Evolutionary conservation across 1,140 invertebrate species (phyloP).

Genomic region (Schlechtendalia chinensis): DNA sequence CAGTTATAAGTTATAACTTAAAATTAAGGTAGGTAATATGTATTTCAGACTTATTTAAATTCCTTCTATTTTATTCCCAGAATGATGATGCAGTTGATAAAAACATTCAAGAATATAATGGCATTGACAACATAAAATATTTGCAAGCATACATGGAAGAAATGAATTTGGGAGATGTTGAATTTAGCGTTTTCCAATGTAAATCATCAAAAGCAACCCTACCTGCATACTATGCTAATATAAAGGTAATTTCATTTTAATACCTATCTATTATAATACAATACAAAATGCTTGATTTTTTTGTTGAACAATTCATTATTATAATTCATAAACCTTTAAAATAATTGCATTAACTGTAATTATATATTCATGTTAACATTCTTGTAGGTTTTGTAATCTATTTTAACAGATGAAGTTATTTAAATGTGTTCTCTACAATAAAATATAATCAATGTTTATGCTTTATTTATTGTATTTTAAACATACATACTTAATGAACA

Average conservation of each 20-base stretch:
- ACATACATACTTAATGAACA: background rate
- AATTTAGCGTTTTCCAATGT: conserved; percentile 23
- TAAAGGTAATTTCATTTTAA: conserved; percentile 19
- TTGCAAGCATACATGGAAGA: background rate
- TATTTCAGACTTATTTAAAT: too few relatives aligned
- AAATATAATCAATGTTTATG: too few relatives aligned
- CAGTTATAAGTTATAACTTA: too few relatives aligned
- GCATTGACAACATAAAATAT: conserved; percentile 15
- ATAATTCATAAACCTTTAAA: too few relatives aligned
- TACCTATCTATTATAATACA: background rate
- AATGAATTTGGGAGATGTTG: conserved; percentile 37
- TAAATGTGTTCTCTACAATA: too few relatives aligned
- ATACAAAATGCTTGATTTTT: background rate
- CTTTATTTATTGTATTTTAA: background rate
- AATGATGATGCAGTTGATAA: background rate
- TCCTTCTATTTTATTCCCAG: background rate
- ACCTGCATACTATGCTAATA: conserved; percentile 30
- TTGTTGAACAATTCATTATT: too few relatives aligned
- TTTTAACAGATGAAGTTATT: too few relatives aligned
- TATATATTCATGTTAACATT: too few relatives aligned
- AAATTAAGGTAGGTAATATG: too few relatives aligned
- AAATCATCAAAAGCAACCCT: conserved; percentile 23
- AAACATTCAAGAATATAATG: background rate
- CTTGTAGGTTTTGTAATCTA: too few relatives aligned
- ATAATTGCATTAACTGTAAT: too few relatives aligned